phyloP scores from a whole-genome alignment of 2,113 vertebrate genomes.

The Platysteira castanea region DNA sequence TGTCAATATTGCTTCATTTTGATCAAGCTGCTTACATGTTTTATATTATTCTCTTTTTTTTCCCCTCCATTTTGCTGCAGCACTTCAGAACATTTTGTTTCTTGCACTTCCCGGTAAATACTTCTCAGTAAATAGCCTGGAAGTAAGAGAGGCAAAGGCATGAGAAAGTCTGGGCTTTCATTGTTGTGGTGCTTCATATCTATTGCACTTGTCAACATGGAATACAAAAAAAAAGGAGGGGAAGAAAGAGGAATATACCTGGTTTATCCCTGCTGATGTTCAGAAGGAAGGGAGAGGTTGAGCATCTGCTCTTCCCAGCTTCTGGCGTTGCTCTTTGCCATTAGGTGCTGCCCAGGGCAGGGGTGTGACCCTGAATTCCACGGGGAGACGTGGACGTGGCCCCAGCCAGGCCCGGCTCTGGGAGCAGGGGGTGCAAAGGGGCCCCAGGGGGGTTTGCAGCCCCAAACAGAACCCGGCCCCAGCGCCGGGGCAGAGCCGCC shows the following conservation, averaged over 20 bases:
- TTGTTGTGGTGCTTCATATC: constrained; percentile 41
- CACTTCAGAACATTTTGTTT: constrained; percentile 69
- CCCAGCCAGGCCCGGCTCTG: rapidly evolving
- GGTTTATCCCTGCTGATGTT: background rate
- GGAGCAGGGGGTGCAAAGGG: background rate
- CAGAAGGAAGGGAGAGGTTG: background rate
- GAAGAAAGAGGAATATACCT: background rate
- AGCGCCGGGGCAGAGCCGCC: rapidly evolving
- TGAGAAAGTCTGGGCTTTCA: constrained; percentile 27
- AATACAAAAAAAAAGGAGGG: background rate
- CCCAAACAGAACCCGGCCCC: background rate
- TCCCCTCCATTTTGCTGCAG: constrained; percentile 37
- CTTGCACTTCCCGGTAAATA: constrained; percentile 65
- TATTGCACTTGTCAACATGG: constrained; percentile 34
- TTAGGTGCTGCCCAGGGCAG: rapidly evolving
- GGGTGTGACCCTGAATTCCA: rapidly evolving
- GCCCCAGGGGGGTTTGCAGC: rapidly evolving
- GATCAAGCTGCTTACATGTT: constrained; percentile 64
- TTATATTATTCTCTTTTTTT: background rate
- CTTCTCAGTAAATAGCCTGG: constrained; percentile 70
- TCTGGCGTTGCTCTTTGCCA: background rate
- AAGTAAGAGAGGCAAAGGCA: constrained; percentile 71
- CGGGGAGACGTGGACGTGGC: rapidly evolving
- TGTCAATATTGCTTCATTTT: constrained; percentile 66
- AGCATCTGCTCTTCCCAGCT: background rate